These are phyloP conservation scores for Drosophila ohnishii DNA, from an alignment of 1,140 invertebrate species.

Conservation along the genomic window DNA sequence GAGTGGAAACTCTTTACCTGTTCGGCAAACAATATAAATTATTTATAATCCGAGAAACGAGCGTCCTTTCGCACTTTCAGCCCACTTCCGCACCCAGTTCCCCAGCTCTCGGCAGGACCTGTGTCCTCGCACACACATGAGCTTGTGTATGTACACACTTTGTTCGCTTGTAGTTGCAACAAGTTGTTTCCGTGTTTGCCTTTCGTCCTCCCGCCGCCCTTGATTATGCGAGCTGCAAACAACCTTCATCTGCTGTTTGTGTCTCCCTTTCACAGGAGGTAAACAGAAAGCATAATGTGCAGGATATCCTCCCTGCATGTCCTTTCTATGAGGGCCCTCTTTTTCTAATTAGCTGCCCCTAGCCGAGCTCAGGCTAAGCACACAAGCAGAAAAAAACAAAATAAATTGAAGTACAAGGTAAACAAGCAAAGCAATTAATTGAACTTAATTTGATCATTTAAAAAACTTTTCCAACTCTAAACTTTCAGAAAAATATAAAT, in stretches of 20 bases:
- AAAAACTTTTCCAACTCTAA: neutral
- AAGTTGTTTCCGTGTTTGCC: conserved; percentile 77
- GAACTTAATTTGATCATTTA: neutral
- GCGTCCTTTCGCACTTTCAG: conserved; percentile 44
- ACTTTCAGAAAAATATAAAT: neutral
- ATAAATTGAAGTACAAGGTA: neutral
- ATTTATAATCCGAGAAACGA: conserved; percentile 62
- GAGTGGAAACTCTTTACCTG: conserved; percentile 65
- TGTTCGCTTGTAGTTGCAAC: conserved; percentile 66
- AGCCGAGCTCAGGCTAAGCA: neutral
- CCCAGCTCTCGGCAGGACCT: conserved; percentile 18
- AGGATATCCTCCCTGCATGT: conserved; percentile 52
- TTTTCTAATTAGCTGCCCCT: conserved; percentile 64
- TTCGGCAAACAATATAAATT: conserved; percentile 71
- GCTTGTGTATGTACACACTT: conserved; percentile 22
- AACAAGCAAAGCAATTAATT: neutral
- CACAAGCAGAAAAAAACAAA: conserved; percentile 3
- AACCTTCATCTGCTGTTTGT: conserved; percentile 35
- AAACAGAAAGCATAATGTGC: conserved; percentile 61
- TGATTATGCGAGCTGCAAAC: conserved; percentile 62
- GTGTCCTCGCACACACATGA: conserved; percentile 30
- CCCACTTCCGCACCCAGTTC: conserved; percentile 17
- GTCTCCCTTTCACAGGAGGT: conserved; percentile 22
- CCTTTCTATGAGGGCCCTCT: conserved; percentile 35
- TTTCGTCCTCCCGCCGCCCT: conserved; percentile 26